phyloP scores from a whole-genome alignment of 2,797 vertebrate species.

The Sebastolobus alascanus region DNA sequence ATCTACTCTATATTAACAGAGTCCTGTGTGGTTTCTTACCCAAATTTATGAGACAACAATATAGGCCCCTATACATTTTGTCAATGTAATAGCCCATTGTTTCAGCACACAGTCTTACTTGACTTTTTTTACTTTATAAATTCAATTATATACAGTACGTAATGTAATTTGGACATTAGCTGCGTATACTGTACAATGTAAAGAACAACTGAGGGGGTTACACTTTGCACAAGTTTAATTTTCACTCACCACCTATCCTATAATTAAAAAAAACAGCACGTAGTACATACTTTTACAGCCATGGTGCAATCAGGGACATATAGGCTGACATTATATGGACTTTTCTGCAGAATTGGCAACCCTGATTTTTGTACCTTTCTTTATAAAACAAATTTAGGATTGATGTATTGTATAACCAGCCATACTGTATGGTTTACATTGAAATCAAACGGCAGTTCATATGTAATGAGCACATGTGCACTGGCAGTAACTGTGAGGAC shows the following conservation, averaged over 20 bases:
- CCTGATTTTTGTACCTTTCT: not conserved
- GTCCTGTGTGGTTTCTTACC: not conserved
- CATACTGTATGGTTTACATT: not conserved
- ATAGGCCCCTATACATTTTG: not conserved
- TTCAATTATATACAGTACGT: not conserved
- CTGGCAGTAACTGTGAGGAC: not conserved
- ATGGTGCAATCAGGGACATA: not conserved
- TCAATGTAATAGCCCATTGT: not conserved
- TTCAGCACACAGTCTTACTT: not conserved
- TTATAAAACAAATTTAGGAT: not conserved
- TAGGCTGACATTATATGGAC: not conserved
- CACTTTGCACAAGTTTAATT: not conserved
- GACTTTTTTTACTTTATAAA: not conserved
- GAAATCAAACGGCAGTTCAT: conserved; percentile 1
- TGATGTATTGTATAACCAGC: not conserved
- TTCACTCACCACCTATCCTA: not conserved
- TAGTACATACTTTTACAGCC: not conserved
- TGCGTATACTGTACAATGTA: not conserved
- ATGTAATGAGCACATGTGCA: not conserved
- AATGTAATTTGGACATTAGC: not conserved
- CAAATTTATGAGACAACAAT: not conserved
- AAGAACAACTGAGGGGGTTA: not conserved
- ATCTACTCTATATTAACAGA: not conserved
- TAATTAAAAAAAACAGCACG: not conserved
- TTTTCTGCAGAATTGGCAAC: not conserved